Base-by-base conservation (phyloP, 1,140 invertebrate genomes). In the Zaprionus lachaisei region DNA sequence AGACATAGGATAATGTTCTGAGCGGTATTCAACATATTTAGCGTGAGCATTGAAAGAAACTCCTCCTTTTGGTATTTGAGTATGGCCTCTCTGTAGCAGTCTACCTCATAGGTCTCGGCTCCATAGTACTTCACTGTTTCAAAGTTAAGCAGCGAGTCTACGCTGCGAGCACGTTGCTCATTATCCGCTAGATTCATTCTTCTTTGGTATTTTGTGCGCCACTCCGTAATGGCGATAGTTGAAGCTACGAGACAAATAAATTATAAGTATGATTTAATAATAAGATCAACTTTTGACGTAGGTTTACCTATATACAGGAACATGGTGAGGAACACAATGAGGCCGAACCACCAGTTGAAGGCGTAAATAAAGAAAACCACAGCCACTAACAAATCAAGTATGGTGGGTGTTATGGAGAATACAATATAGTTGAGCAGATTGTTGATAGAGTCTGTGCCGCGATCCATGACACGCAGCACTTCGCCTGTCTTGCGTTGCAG, bases 101-200 rank as follows among this genome's bases (percentile, higher is more conserved):
- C 93, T 0, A 98, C 96, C 94, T 99, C 98, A 93, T 98, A 99
- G 11, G 95, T 85, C 93, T 99, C 98, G 22, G 98, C 98, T 28
- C 96, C 97, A 91, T 99, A 99, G 93, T 99, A 99, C 93, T 99
- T 99, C 0, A 99, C 98, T 5, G 98, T 99, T 94, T 99, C 98
- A 94, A 98, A 99, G 93, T 99, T 99, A 0, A 99, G 94, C 41
- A 99, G 93, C n/a, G 98, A 99, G 93, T 99, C 98, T 0, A 99
- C 98, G 71, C 97, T 98, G 56, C 96, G 95, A n/a, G 97, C 96
- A 91, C 97, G 96, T 64, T 96, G 96, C 57, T 96, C 97, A 93
- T 99, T 99, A 90, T 99, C 98, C 0, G 97, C 96, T 20, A 96
- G 93, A 93, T 99, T 99, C 97, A 98, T 98, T 15, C 96, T 94